These are phyloP conservation scores for Bedellia somnulentella DNA, from an alignment of 2,888 invertebrate genomes.

Conservation along the genomic window DNA sequence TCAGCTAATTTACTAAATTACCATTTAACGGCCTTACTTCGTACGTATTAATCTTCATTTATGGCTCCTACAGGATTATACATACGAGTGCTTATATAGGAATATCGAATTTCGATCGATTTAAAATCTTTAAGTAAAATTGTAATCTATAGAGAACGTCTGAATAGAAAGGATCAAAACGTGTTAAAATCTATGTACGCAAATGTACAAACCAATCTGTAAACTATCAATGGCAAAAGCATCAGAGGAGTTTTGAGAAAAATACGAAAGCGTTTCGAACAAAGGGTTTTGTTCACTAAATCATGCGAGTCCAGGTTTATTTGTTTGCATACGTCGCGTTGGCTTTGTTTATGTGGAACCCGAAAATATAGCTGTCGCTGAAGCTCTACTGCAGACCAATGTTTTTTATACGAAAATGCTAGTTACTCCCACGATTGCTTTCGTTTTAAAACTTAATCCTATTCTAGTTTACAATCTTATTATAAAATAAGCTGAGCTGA, in stretches of 20 bases:
- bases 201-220: not conserved
- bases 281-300: constrained; percentile 5
- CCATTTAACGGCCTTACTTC: too few relatives aligned
- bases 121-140: not conserved
- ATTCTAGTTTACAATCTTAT: too few relatives aligned
- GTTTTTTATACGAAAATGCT: too few relatives aligned
- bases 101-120: not conserved
- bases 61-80: too few relatives aligned
- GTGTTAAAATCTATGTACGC: not conserved
- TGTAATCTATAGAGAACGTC: not conserved
- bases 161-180: too few relatives aligned
- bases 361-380: constrained; percentile 4
- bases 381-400: too few relatives aligned
- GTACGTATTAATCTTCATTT: too few relatives aligned
- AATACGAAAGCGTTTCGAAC: not conserved
- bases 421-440: too few relatives aligned
- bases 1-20: too few relatives aligned
- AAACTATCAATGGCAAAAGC: not conserved
- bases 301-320: constrained; percentile 1
- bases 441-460: too few relatives aligned
- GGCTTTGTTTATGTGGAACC: constrained; percentile 3
- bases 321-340: constrained; percentile 1
- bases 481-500: too few relatives aligned
- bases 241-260: not conserved
- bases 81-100: not conserved